These are phyloP conservation scores for Schlechtendalia chinensis DNA, from an alignment of 1,140 invertebrate species.

Conservation along the genomic window DNA sequence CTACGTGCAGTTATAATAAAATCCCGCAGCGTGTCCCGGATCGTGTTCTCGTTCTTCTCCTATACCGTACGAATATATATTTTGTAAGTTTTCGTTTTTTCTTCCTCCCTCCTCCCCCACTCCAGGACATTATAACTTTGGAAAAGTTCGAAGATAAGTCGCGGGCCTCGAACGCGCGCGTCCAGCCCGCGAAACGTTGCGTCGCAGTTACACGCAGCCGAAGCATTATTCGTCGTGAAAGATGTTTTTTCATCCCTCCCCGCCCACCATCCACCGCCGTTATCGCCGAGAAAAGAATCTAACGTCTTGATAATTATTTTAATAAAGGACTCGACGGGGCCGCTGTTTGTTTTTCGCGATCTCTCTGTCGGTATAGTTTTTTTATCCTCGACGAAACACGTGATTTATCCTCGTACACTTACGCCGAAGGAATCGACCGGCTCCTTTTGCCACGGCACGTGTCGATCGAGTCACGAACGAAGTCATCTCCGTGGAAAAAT, in stretches of 20 bases:
- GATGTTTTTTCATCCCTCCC: background rate
- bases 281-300: background rate
- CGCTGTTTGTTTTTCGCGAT: background rate
- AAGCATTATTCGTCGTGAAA: too few species aligned
- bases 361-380: background rate
- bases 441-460: too few species aligned
- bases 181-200: background rate
- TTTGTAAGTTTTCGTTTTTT: conserved; percentile 28
- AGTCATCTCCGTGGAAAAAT: too few species aligned
- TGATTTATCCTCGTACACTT: background rate
- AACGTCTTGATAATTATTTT: conserved; percentile 1
- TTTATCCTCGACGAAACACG: background rate
- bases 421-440: too few species aligned
- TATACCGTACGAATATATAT: conserved; percentile 8
- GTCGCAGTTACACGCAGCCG: background rate
- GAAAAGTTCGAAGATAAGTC: conserved; percentile 46
- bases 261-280: background rate
- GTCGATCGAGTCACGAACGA: too few species aligned
- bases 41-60: conserved; percentile 17
- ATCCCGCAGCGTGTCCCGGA: conserved; percentile 35
- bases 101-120: too few species aligned
- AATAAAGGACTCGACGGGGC: background rate
- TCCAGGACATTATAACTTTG: conserved; percentile 39
- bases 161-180: background rate
- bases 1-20: conserved; percentile 48